Conservation (phyloP, 2,888 invertebrate genomes). For the Dascillus cervinus region DNA sequence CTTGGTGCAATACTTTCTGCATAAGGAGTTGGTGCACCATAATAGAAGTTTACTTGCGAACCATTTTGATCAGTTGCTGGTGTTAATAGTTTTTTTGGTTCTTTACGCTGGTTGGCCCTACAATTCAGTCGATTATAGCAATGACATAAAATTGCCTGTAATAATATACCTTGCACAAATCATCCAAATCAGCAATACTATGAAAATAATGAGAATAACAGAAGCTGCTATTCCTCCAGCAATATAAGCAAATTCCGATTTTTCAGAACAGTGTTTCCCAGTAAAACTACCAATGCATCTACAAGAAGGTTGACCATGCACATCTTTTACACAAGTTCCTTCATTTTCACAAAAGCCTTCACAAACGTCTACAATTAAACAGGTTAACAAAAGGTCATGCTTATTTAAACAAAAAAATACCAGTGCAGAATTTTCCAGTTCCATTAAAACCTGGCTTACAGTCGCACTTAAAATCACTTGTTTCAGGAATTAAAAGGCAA, state of each 20-base stretch:
- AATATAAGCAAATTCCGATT: slow-evolving; percentile 92
- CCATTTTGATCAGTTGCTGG: slow-evolving; percentile 87
- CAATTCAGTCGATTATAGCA: slow-evolving; percentile 7
- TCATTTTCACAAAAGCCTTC: slow-evolving; percentile 83
- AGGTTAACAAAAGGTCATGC: not conserved
- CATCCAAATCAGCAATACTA: slow-evolving; percentile 93
- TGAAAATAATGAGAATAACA: slow-evolving; percentile 87
- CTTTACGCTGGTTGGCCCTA: slow-evolving; percentile 78
- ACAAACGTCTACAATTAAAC: slow-evolving; percentile 62
- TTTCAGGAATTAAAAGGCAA: slow-evolving; percentile 76
- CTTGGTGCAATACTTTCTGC: slow-evolving; percentile 93
- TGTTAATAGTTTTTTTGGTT: slow-evolving; percentile 85
- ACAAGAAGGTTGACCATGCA: slow-evolving; percentile 77
- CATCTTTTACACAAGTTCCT: slow-evolving; percentile 78
- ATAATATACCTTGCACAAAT: slow-evolving; percentile 76
- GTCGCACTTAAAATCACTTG: slow-evolving; percentile 80
- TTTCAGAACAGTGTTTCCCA: slow-evolving; percentile 79
- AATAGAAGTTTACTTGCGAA: slow-evolving; percentile 93
- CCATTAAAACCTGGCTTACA: slow-evolving; percentile 92
- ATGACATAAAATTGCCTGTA: slow-evolving; percentile 5
- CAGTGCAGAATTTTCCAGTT: slow-evolving; percentile 69
- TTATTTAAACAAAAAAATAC: not conserved
- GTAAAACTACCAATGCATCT: slow-evolving; percentile 89
- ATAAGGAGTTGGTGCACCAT: slow-evolving; percentile 89
- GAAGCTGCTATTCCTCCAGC: slow-evolving; percentile 90